These are phyloP conservation scores for Clarias gariepinus DNA, from an alignment of 2,113 vertebrate genomes.

Conservation along the genomic window DNA sequence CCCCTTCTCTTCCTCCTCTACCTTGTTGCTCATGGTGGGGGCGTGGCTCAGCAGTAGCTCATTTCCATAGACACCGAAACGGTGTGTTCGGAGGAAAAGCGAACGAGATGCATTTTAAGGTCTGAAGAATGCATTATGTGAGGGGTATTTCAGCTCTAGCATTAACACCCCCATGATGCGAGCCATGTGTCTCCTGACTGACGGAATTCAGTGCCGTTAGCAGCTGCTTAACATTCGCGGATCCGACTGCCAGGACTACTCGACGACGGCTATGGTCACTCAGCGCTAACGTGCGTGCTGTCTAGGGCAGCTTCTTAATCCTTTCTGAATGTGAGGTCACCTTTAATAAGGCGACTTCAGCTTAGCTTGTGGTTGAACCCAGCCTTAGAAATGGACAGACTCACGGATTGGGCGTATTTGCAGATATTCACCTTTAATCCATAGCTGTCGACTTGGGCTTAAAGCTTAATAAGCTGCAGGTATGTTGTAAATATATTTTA, in stretches of 20 bases:
- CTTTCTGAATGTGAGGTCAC: neutral
- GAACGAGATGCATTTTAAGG: no score
- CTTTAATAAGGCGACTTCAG: neutral
- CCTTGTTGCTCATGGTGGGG: no score
- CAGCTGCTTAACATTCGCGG: neutral
- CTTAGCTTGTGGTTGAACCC: neutral
- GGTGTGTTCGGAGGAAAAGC: no score
- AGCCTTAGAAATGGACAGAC: neutral
- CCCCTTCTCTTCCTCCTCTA: no score
- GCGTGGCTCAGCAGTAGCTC: no score
- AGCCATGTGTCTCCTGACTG: neutral
- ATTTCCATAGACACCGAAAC: no score
- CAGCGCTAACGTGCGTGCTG: neutral
- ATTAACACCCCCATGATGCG: neutral
- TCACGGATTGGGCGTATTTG: neutral
- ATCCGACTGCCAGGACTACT: slow-evolving; percentile 7
- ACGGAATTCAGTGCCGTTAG: neutral
- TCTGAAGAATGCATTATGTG: no score
- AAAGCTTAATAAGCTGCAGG: neutral
- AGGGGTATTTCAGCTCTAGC: no score
- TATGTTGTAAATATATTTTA: neutral
- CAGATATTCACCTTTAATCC: neutral
- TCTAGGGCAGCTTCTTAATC: slow-evolving; percentile 22
- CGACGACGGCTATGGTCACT: neutral
- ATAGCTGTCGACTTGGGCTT: neutral